Percentiles rank a stretch among this genome's conserved stretches.
phyloP scores from a whole-genome alignment of 2,113 vertebrate genomes.

The Sceloporus undulatus region DNA sequence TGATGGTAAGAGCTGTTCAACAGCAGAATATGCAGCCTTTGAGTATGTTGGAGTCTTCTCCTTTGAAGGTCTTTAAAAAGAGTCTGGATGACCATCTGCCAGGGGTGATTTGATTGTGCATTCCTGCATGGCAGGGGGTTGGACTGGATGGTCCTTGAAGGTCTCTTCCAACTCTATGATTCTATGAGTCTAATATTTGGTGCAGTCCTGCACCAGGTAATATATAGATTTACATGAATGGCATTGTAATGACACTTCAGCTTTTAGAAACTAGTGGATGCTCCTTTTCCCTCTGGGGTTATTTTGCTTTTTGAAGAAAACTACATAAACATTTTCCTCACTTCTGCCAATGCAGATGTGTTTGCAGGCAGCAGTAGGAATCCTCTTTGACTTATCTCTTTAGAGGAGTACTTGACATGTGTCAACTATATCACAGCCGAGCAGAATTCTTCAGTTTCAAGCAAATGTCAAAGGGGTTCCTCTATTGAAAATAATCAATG shows the following conservation, averaged over 20 bases:
- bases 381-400: slow-evolving; percentile 67
- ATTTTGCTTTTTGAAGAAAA: slow-evolving; percentile 52
- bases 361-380: slow-evolving; percentile 36
- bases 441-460: slow-evolving; percentile 61
- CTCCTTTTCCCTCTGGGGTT: slow-evolving; percentile 54
- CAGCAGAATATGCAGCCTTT: too few species aligned
- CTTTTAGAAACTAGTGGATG: slow-evolving; percentile 28
- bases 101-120: too few species aligned
- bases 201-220: background rate
- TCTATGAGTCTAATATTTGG: too few species aligned
- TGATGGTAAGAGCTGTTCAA: too few species aligned
- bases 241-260: background rate
- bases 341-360: background rate
- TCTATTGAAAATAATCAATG: slow-evolving; percentile 80
- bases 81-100: too few species aligned
- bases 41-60: too few species aligned
- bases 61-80: too few species aligned
- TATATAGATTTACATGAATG: too few species aligned
- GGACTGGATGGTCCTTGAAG: too few species aligned
- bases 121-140: too few species aligned
- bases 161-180: too few species aligned
- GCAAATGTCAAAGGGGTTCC: slow-evolving; percentile 68
- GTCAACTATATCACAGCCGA: slow-evolving; percentile 57
- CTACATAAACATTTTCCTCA: slow-evolving; percentile 45
- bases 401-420: slow-evolving; percentile 67